Evolutionary conservation across 2,797 vertebrate species (phyloP).

Genomic region (Scarus forsteni): DNA sequence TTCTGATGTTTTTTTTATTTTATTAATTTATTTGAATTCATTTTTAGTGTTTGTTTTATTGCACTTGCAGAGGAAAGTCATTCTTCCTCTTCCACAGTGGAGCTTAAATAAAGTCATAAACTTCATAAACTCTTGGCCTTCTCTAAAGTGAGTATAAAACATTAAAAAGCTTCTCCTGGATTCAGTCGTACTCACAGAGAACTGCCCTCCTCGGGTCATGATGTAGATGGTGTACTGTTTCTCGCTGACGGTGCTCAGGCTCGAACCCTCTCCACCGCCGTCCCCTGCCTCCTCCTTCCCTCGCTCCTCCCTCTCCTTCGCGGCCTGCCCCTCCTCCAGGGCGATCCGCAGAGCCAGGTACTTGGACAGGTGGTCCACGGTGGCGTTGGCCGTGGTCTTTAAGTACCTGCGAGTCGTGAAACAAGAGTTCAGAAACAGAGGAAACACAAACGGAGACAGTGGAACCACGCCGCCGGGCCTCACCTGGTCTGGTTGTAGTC

Average conservation of each 20-base stretch:
- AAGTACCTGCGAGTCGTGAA: conserved; percentile 82
- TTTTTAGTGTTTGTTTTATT: no score
- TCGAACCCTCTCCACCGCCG: conserved; percentile 67
- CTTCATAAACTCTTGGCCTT: no score
- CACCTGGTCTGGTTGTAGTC: conserved; percentile 93
- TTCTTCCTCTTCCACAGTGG: no score
- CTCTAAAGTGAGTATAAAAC: no score
- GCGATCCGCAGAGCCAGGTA: conserved; percentile 93
- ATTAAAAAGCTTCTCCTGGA: no score
- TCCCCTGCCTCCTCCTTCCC: conserved; percentile 34
- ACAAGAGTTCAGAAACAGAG: no score
- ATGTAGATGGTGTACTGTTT: conserved; percentile 96
- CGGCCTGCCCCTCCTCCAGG: conserved; percentile 84
- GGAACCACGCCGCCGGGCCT: not conserved
- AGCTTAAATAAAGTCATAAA: no score
- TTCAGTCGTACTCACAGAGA: conserved; percentile 83
- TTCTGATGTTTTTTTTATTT: no score
- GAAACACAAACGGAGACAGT: no score
- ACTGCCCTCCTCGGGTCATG: conserved; percentile 86
- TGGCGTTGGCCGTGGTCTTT: conserved; percentile 93
- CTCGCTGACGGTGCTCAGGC: conserved; percentile 87
- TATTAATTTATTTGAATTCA: no score
- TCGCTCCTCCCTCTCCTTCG: conserved; percentile 53
- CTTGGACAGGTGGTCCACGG: conserved; percentile 93
- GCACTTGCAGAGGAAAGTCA: no score